Evolutionary conservation across 2,888 invertebrate species (phyloP), one percentile per base, ranked within the genome.

Genomic region (Cremastinae sp.): DNA sequence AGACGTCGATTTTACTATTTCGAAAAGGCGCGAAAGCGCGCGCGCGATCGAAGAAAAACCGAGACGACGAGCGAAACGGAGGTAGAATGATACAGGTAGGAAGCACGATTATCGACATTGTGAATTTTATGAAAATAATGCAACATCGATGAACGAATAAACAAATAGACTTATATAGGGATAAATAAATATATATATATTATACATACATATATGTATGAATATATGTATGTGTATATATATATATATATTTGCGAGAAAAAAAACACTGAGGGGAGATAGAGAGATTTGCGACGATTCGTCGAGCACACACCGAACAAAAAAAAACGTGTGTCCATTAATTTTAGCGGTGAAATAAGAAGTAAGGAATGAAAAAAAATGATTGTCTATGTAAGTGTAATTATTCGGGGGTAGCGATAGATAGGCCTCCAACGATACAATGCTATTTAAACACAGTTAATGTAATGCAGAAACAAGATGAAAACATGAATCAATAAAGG

Each of bases 401-500:
- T 88, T 85, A 82, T 28, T n/a, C 28, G 84, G 84, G 86, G 84
- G 84, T 83, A 85, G 86, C 87, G 80, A 79, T 88, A 88, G 87
- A 87, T 84, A 56, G 82, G 83, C 85, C 86, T 85, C 83, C 62
- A 59, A 70, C 34, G 36, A 47, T 45, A 85, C 80, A 81, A 87
- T 85, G 88, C 88, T 89, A 89, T 88, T 88, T 88, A 88, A 88
- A 89, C 87, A 87, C 86, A 88, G 88, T 89, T 88, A 89, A 88
- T 89, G 89, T 89, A 89, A 86, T 86, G 86, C 87, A 87, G 88
- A 28, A 28, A 28, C 28, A 28, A 28, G 5, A 28, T 3, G 28
- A 5, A 28, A 3, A 28, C 28, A 88, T 86, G 84, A 86, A 88
- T 88, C 86, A 89, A 89, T 88, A 89, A 89, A 88, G 84, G 87